Evolutionary conservation across 2,888 invertebrate genomes (phyloP).

Genomic region (Holacanthella duospinosa): DNA sequence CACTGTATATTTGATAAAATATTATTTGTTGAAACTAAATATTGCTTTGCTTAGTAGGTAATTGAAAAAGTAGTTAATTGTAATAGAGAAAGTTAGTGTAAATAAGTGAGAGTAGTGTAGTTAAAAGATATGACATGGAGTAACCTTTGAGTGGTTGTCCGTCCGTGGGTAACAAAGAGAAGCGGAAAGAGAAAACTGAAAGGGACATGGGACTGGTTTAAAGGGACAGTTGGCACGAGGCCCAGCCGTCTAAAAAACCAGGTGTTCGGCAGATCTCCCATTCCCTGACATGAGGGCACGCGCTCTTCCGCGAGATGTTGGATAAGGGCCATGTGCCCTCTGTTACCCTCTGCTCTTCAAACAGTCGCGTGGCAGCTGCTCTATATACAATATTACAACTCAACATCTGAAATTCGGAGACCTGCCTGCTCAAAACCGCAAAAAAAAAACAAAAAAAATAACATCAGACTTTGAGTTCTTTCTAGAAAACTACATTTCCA

Average conservation of each 20-base stretch:
- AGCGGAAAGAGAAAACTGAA: conserved; percentile 1
- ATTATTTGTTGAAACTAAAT: no score
- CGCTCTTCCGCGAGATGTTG: background rate
- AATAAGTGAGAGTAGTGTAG: no score
- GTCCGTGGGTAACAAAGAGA: background rate
- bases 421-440: background rate
- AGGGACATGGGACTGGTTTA: background rate
- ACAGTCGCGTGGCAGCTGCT: conserved; percentile 2
- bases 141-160: no score
- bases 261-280: background rate
- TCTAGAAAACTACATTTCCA: no score
- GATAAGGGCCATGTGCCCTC: conserved; percentile 1
- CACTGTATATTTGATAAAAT: no score
- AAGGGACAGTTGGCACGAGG: conserved; percentile 5
- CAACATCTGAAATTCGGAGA: background rate
- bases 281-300: background rate
- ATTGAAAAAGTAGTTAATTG: no score
- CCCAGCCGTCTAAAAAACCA: background rate
- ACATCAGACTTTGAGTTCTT: no score
- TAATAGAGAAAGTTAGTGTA: no score
- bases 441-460: background rate
- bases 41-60: no score
- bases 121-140: no score
- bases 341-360: background rate
- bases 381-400: background rate